A percentile compares a stretch with the other conserved stretches of the same genome.
Conservation (phyloP, 2,888 invertebrate species). For the Halocaridina rubra region DNA sequence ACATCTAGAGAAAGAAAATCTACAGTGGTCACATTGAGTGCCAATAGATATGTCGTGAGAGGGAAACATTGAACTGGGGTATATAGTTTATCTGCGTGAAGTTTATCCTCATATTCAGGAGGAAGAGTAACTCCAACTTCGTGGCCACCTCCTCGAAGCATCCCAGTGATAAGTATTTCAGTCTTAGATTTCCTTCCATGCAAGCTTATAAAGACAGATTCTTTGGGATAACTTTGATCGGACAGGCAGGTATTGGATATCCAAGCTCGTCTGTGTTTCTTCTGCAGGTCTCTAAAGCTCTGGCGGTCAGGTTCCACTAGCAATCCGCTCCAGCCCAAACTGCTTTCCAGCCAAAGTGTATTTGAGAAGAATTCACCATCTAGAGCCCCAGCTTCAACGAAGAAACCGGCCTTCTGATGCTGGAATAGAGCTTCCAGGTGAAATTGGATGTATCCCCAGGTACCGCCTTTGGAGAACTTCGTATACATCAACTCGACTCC, state of each 20-base stretch:
- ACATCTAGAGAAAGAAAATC: slow-evolving; percentile 40
- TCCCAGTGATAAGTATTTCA: neutral
- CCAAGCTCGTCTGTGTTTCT: slow-evolving; percentile 34
- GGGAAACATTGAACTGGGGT: slow-evolving; percentile 31
- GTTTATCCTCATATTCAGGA: neutral
- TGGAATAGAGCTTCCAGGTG: neutral
- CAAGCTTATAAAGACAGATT: neutral
- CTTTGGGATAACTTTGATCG: neutral
- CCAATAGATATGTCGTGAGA: slow-evolving; percentile 21
- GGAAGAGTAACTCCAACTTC: neutral
- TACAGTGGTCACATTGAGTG: slow-evolving; percentile 20
- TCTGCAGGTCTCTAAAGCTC: slow-evolving; percentile 5
- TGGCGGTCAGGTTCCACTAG: slow-evolving; percentile 24
- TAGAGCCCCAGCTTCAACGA: slow-evolving; percentile 45
- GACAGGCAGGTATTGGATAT: slow-evolving; percentile 40
- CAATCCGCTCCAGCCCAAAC: slow-evolving; percentile 32
- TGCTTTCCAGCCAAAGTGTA: slow-evolving; percentile 37
- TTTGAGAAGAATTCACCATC: slow-evolving; percentile 38
- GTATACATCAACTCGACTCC: neutral
- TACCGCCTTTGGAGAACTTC: neutral
- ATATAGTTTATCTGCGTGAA: neutral
- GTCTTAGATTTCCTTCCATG: neutral
- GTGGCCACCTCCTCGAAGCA: neutral
- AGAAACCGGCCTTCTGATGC: slow-evolving; percentile 13
- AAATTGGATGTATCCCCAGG: slow-evolving; percentile 17